A percentile compares a stretch with the other conserved stretches of the same genome.
Evolutionary conservation across 2,113 vertebrate species (phyloP).

Genomic region (Gambusia affinis): DNA sequence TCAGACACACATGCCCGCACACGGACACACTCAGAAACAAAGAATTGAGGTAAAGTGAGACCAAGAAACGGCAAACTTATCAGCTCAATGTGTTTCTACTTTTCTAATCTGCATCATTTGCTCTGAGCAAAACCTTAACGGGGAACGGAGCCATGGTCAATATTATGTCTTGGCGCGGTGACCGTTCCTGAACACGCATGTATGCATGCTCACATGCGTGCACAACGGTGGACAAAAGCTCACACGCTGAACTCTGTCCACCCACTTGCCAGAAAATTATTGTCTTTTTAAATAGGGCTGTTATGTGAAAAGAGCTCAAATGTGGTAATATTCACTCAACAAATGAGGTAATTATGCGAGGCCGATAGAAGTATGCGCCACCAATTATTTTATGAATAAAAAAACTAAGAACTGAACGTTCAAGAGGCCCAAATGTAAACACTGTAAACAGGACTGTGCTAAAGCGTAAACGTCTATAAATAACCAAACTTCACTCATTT

Average conservation of each 20-base stretch:
- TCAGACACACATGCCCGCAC: conserved; percentile 23
- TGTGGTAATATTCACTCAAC: conserved; percentile 46
- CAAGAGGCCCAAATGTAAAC: background rate
- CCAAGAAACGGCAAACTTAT: conserved; percentile 69
- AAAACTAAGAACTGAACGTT: background rate
- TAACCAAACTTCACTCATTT: too few species aligned
- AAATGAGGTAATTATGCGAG: conserved; percentile 8
- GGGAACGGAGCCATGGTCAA: conserved; percentile 80
- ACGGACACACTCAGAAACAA: conserved; percentile 26
- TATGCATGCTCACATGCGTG: conserved; percentile 50
- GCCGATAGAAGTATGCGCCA: conserved; percentile 45
- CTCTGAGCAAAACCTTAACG: conserved; percentile 74
- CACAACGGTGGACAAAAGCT: conserved; percentile 57
- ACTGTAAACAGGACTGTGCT: too few species aligned
- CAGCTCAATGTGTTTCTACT: conserved; percentile 79
- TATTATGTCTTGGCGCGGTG: conserved; percentile 79
- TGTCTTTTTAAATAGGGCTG: conserved; percentile 24
- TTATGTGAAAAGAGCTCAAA: conserved; percentile 51
- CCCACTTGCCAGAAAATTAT: conserved; percentile 48
- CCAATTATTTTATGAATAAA: conserved; percentile 23
- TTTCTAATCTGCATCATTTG: conserved; percentile 83
- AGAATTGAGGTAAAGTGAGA: conserved; percentile 56
- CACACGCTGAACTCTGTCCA: conserved; percentile 35
- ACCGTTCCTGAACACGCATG: conserved; percentile 68
- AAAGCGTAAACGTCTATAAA: too few species aligned